phyloP scores from a whole-genome alignment of 2,888 invertebrate genomes.

The Labia minor region DNA sequence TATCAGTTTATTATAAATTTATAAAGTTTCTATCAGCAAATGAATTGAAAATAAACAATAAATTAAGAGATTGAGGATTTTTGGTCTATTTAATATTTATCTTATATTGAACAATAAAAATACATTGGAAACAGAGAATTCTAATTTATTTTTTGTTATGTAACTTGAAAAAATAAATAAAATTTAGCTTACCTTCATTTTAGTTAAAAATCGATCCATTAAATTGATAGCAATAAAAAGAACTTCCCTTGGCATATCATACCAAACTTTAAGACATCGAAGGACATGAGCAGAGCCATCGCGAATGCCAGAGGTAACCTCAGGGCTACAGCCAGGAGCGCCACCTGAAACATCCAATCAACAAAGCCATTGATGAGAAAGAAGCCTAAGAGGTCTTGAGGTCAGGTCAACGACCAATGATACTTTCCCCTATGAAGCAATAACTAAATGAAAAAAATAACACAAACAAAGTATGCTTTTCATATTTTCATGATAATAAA shows the following conservation, averaged over 20 bases:
- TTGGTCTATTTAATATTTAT: no score
- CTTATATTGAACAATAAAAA: no score
- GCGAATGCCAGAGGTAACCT: conserved; percentile 63
- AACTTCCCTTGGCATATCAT: conserved; percentile 66
- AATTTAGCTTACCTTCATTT: conserved; percentile 55
- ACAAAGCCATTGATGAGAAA: conserved; percentile 7
- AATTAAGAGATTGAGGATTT: no score
- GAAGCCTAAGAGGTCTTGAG: not conserved
- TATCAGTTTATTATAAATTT: no score
- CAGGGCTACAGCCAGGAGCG: conserved; percentile 31
- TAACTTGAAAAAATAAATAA: no score
- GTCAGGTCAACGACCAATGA: conserved; percentile 13
- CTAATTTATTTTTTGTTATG: no score
- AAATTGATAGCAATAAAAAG: conserved; percentile 67
- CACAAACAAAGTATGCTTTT: not conserved
- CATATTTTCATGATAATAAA: not conserved
- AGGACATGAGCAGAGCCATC: conserved; percentile 73
- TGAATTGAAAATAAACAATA: no score
- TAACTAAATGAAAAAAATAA: conserved; percentile 21
- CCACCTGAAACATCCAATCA: conserved; percentile 36
- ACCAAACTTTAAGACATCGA: conserved; percentile 75
- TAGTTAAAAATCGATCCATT: conserved; percentile 70
- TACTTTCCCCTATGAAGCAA: not conserved
- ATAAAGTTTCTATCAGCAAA: no score
- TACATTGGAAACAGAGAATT: no score